Evolutionary conservation across 2,113 vertebrate species (phyloP).

Genomic region (Otocyon megalotis): DNA sequence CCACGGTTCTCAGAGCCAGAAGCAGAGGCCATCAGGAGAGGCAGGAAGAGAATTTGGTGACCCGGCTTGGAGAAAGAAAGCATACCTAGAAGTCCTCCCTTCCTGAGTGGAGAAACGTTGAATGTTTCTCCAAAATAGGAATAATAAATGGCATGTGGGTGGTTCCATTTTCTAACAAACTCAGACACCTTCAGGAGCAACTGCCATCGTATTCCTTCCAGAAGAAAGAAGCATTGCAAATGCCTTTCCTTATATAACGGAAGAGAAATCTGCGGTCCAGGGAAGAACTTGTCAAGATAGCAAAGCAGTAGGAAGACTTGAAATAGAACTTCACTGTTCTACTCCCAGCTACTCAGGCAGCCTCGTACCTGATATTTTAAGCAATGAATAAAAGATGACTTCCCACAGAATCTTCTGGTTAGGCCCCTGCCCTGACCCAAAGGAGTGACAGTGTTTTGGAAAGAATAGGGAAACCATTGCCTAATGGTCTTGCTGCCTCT

Average conservation of each 20-base stretch:
- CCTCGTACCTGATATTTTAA: slow-evolving; percentile 23
- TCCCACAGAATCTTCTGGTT: background rate
- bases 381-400: background rate
- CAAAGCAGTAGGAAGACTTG: background rate
- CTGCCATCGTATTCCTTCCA: background rate
- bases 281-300: background rate
- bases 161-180: background rate
- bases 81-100: background rate
- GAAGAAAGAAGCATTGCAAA: background rate
- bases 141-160: background rate
- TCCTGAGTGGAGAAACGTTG: background rate
- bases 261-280: background rate
- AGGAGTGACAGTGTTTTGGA: background rate
- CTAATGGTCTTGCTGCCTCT: background rate
- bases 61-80: background rate
- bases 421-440: background rate
- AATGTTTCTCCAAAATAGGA: background rate
- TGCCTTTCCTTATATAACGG: background rate
- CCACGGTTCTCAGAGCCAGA: slow-evolving; percentile 9
- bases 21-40: background rate
- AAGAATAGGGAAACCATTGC: background rate
- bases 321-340: background rate
- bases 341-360: background rate
- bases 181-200: background rate
- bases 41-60: background rate